Percentiles rank a stretch among this genome's conserved stretches.
Evolutionary conservation across 2,113 vertebrate genomes (phyloP).

Genomic region (Perccottus glenii): DNA sequence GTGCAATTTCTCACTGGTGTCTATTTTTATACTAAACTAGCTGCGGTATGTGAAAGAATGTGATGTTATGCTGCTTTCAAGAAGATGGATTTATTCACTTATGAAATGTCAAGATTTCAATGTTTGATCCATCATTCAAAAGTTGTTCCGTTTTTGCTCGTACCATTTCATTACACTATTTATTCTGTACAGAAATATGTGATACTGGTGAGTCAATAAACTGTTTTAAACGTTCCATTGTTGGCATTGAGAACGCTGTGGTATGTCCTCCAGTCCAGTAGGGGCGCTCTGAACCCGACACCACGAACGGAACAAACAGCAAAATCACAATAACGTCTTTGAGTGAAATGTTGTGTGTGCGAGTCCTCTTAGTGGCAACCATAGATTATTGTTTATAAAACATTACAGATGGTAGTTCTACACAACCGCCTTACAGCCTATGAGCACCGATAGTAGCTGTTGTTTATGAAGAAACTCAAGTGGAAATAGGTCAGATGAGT

Average conservation of each 20-base stretch:
- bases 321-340: too few species aligned
- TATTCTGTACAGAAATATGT: conserved; percentile 60
- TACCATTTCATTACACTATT: conserved; percentile 58
- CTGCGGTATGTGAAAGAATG: not conserved
- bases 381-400: too few species aligned
- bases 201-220: conserved; percentile 68
- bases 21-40: conserved; percentile 43
- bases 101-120: not conserved
- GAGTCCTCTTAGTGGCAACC: too few species aligned
- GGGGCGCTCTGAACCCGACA: too few species aligned
- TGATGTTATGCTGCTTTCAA: conserved; percentile 34
- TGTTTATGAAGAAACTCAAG: too few species aligned
- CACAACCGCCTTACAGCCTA: too few species aligned
- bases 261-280: too few species aligned
- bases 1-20: conserved; percentile 59
- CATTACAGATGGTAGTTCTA: too few species aligned
- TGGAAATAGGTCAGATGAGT: too few species aligned
- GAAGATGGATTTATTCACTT: conserved; percentile 1
- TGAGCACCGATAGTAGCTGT: too few species aligned
- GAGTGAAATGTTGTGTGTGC: too few species aligned
- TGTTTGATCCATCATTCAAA: conserved; percentile 18
- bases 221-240: conserved; percentile 15
- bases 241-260: not conserved
- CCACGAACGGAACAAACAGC: too few species aligned
- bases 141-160: conserved; percentile 33